Evolutionary conservation across 2,888 invertebrate species (phyloP), one percentile per base, ranked within the genome.

Genomic region (Chirona hameri): DNA sequence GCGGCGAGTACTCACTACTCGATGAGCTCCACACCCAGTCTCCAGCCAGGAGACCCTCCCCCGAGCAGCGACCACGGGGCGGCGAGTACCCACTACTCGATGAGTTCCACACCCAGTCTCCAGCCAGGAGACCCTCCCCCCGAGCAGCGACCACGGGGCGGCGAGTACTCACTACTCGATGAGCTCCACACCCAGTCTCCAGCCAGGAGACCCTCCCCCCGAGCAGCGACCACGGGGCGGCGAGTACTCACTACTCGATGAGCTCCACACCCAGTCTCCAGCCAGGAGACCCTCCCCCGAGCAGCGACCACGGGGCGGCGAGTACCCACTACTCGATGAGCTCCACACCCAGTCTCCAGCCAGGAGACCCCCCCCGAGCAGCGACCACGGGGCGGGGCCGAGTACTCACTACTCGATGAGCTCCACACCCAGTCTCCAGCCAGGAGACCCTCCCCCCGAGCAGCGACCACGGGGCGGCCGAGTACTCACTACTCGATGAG

Each of bases 351-450:
- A 39, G 39, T 39, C 39, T 39, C 39, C 39, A 39, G 39, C 39
- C 39, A 39, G 39, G 2, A 39, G 39, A 39, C 39, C 39, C 39
- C 39, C 7, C 4, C 39, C 39, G 39, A 39, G 39, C 39, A 39
- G 39, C 7, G 39, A 39, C 39, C 39, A 39, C 39, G 39, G 39
- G 39, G 39, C 4, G 39, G 39, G 39, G 39, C 4, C 4, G 39
- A 39, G 39, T 48, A 93, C 95, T 93, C 90, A 97, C 97, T 95
- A 96, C 89, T 97, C 97, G 89, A 94, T 92, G 87, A 98, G 92
- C 88, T 98, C 98, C n/a, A n/a, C n/a, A n/a, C n/a, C n/a, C 39
- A 39, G 39, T 39, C 39, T 39, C 39, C 39, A 39, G 39, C 39
- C 39, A 39, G 39, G 2, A 39, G 39, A 39, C 39, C 39, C 39